Evolutionary conservation across 2,113 vertebrate species (phyloP).

Genomic region (Speoplatyrhinus poulsoni): DNA sequence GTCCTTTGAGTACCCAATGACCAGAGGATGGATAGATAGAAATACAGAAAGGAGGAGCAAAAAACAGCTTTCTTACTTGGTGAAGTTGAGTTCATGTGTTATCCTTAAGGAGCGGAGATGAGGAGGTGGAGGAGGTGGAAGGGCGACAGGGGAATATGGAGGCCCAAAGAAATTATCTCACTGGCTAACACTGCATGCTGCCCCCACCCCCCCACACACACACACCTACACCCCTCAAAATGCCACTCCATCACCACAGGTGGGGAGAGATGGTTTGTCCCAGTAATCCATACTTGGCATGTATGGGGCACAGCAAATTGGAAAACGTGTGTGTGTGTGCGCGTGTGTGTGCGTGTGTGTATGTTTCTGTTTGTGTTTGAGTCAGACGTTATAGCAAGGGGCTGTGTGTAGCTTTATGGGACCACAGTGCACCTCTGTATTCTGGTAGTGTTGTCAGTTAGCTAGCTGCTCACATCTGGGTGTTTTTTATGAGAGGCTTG

Average conservation of each 20-base stretch:
- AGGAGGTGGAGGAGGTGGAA: background rate
- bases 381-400: constrained; percentile 19
- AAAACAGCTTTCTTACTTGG: background rate
- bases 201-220: constrained; percentile 13
- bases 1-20: background rate
- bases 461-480: constrained; percentile 70
- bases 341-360: constrained; percentile 1
- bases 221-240: background rate
- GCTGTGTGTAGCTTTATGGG: constrained; percentile 25
- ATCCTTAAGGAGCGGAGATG: constrained; percentile 34
- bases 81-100: constrained; percentile 23
- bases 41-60: background rate
- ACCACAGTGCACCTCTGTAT: constrained; percentile 72
- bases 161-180: constrained; percentile 65
- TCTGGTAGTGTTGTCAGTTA: constrained; percentile 52
- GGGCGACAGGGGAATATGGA: constrained; percentile 44
- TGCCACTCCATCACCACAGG: constrained; percentile 41
- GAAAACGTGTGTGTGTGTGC: background rate
- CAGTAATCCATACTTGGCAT: constrained; percentile 47
- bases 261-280: constrained; percentile 44
- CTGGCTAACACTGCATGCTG: constrained; percentile 34
- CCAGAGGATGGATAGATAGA: constrained; percentile 13
- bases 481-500: constrained; percentile 68
- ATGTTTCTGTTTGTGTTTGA: background rate
- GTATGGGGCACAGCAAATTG: background rate